Conservation (phyloP, 2,113 vertebrate genomes). For the Syrrhaptes paradoxus region DNA sequence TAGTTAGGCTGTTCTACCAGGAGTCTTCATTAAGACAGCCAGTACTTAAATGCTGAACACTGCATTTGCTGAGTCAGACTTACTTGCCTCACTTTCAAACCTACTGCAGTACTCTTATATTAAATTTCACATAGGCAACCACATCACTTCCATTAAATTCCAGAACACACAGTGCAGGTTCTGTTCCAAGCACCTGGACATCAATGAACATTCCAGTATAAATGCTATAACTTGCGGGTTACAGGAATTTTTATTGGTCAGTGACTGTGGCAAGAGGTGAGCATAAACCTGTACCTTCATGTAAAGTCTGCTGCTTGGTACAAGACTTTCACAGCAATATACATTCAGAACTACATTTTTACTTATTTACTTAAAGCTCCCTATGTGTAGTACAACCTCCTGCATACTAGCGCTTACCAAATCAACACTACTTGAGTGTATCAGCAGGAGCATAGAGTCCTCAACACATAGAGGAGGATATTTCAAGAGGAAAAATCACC, state of each 20-base stretch:
- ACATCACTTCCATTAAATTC: slow-evolving; percentile 48
- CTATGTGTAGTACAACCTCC: background rate
- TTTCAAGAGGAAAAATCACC: background rate
- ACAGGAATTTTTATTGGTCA: slow-evolving; percentile 46
- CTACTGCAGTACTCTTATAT: background rate
- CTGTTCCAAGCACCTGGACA: slow-evolving; percentile 22
- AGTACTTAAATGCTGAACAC: background rate
- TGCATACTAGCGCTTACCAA: background rate
- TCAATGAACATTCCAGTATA: background rate
- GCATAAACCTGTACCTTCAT: background rate
- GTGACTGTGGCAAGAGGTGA: slow-evolving; percentile 32
- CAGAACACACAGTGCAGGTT: slow-evolving; percentile 19
- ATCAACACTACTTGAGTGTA: background rate
- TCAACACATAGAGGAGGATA: background rate
- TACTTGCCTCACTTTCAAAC: background rate
- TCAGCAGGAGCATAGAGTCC: background rate
- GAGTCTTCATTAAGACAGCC: background rate
- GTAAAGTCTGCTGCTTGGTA: background rate
- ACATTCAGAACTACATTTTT: slow-evolving; percentile 1
- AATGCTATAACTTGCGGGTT: background rate
- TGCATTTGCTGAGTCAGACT: slow-evolving; percentile 43
- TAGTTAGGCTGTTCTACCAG: background rate
- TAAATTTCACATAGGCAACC: background rate
- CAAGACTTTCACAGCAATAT: background rate
- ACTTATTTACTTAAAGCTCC: slow-evolving; percentile 34